Base-by-base conservation (phyloP, 2,888 invertebrate genomes). In the Anticlea derivata region DNA sequence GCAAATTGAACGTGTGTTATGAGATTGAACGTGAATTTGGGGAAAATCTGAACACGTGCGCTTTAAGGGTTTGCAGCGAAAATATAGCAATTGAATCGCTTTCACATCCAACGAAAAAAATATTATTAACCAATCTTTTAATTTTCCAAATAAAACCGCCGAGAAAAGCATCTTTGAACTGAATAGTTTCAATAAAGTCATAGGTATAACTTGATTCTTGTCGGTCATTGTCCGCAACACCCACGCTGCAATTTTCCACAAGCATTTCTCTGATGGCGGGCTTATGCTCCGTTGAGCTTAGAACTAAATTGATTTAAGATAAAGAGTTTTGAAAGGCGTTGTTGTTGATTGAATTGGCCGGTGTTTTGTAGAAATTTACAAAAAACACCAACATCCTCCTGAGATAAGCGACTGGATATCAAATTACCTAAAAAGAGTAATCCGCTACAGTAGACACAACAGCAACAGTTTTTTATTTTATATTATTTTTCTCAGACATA, bases 181-280 rank as follows among this genome's bases (percentile, higher is more conserved):
- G 17, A 17, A 22, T 38, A 22, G 23, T 23, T 33, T 31, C 20
- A 34, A 31, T 40, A 35, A 41, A 41, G 24, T 41, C 20, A 27
- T 43, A 13, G 17, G 17, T 17, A 17, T 17, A 17, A 17, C 17
- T 17, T 72, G 71, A 73, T 75, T 75, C 64, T 55, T 60, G 53
- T 50, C 58, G 71, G 71, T 64, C 68, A 69, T 65, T 67, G 66
- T 62, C 62, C 70, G 31, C 44, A 26, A 40, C 40, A 53, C 52
- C 61, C 43, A 49, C 35, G 23, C 58, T 64, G 59, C 60, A 68
- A 63, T 62, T 64, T 65, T 66, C 62, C 57, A 59, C 60, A 48
- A 48, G 38, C 34, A 10, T 45, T 48, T 38, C 27, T 35, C 39
- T 39, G 39, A 44, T 40, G 45, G 7, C 29, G 31, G 22, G 29